These are phyloP conservation scores for Acrobasis consociella DNA, from an alignment of 2,888 invertebrate species.

Conservation along the genomic window DNA sequence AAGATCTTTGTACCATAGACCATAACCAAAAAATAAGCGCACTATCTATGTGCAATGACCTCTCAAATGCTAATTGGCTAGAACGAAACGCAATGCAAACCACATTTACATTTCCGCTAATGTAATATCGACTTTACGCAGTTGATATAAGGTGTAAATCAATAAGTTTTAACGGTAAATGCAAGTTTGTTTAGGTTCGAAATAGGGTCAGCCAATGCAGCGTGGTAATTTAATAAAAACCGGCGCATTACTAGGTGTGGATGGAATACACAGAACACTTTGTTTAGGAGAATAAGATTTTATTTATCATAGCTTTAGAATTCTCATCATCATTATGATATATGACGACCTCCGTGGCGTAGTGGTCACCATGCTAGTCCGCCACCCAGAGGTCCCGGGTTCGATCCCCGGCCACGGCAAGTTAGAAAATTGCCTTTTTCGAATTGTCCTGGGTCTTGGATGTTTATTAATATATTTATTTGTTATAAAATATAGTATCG, in stretches of 20 bases:
- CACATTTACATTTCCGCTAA: slow-evolving; percentile 17
- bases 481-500: too few species aligned
- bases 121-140: slow-evolving; percentile 19
- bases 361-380: too few species aligned
- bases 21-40: slow-evolving; percentile 30
- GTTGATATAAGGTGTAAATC: slow-evolving; percentile 15
- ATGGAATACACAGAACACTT: slow-evolving; percentile 6
- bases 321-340: not conserved
- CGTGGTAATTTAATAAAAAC: slow-evolving; percentile 64
- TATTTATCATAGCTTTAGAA: slow-evolving; percentile 2
- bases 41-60: slow-evolving; percentile 32
- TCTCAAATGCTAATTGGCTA: slow-evolving; percentile 31
- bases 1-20: slow-evolving; percentile 13
- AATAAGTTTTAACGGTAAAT: slow-evolving; percentile 4
- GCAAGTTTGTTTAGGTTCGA: slow-evolving; percentile 22
- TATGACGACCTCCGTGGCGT: too few species aligned
- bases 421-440: too few species aligned
- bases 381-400: too few species aligned
- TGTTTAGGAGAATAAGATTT: not conserved
- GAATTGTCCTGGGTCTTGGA: too few species aligned
- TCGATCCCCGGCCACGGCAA: too few species aligned
- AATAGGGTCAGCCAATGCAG: slow-evolving; percentile 56
- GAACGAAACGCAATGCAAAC: slow-evolving; percentile 31
- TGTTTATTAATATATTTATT: too few species aligned
- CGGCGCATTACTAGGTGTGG: slow-evolving; percentile 21